A percentile compares a stretch with the other conserved stretches of the same genome.
Conservation (phyloP, 2,113 vertebrate genomes). For the Sebastes fasciatus region DNA sequence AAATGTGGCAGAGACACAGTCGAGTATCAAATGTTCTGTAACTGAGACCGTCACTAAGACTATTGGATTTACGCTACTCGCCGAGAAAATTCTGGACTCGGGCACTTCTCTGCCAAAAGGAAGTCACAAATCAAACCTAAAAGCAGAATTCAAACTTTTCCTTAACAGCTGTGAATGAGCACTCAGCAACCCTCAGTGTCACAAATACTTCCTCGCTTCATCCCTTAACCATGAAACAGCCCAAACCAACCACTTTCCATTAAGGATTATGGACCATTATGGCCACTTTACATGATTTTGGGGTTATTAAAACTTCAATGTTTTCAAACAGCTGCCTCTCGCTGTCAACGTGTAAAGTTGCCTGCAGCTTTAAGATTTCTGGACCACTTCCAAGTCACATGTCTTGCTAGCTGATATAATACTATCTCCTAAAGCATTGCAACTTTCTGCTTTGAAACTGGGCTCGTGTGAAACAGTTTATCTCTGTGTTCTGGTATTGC, state of each 20-base stretch:
- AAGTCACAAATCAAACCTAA: constrained; percentile 53
- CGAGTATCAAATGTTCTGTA: constrained; percentile 16
- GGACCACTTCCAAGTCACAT: constrained; percentile 33
- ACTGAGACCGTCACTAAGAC: constrained; percentile 23
- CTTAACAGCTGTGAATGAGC: constrained; percentile 33
- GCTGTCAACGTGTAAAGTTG: constrained; percentile 26
- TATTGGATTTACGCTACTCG: constrained; percentile 14
- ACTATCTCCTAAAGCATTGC: constrained; percentile 12
- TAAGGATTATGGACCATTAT: neutral
- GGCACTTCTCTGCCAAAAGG: constrained; percentile 23
- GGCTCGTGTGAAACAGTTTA: constrained; percentile 54
- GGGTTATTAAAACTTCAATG: constrained; percentile 34
- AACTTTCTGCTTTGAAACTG: constrained; percentile 3
- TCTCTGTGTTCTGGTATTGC: constrained; percentile 48
- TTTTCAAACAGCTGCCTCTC: constrained; percentile 43
- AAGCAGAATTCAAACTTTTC: constrained; percentile 29
- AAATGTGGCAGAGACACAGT: constrained; percentile 1
- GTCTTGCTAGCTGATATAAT: constrained; percentile 27
- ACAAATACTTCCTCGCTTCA: constrained; percentile 7
- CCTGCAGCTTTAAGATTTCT: constrained; percentile 43
- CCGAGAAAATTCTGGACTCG: constrained; percentile 6
- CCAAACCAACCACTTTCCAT: constrained; percentile 21
- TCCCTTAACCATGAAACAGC: neutral
- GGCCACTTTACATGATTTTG: constrained; percentile 26
- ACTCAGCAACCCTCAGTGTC: neutral